Base-by-base conservation (phyloP, 2,113 vertebrate species). In the Nothoprocta perdicaria region DNA sequence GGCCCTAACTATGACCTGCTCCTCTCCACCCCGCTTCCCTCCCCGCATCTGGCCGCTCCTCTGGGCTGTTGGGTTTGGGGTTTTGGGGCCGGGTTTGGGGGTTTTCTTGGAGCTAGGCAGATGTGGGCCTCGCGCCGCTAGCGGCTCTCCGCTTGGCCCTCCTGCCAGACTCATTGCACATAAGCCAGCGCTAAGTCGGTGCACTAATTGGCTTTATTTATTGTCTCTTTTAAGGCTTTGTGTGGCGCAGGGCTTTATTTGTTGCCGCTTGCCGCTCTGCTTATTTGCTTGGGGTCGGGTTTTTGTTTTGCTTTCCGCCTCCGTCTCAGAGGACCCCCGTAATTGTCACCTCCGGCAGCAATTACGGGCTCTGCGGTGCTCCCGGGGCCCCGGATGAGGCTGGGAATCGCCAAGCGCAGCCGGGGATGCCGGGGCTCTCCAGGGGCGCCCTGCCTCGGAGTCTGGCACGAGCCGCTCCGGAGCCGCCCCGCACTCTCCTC, bases 281-380 rank as follows among this genome's bases (percentile, higher is more conserved):
- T 92, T 82, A 90, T 93, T 92, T 81, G 84, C 92, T 90, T 86
- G 67, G 78, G 69, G 78, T 60, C 81, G 66, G 68, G 58, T 26
- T 23, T 94, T 92, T 78, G 38, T 66, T 85, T 95, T 94, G 18
- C 72, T 84, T 91, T 86, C 81, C 52, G 60, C 67, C 68, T 96
- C 80, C 65, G 69, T 88, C 89, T 79, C 73, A 6, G 40, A 66
- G 60, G 60, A 45, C 73, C 91, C 75, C 90, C 68, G 43, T 94
- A 91, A 91, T 94, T 96, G 80, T 95, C 94, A 88, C 89, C 87
- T 95, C 86, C 80, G 89, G 82, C 93, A 91, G 35, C 69, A 89
- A 93, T 52, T 91, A 92, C 88, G 0, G 0, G 68, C 84, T 86
- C 84, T 82, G 91, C 35, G 0, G 79, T 84, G 87, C 66, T 92